Evolutionary conservation across 2,797 vertebrate genomes (phyloP).

Genomic region (Amazonetta brasiliensis): DNA sequence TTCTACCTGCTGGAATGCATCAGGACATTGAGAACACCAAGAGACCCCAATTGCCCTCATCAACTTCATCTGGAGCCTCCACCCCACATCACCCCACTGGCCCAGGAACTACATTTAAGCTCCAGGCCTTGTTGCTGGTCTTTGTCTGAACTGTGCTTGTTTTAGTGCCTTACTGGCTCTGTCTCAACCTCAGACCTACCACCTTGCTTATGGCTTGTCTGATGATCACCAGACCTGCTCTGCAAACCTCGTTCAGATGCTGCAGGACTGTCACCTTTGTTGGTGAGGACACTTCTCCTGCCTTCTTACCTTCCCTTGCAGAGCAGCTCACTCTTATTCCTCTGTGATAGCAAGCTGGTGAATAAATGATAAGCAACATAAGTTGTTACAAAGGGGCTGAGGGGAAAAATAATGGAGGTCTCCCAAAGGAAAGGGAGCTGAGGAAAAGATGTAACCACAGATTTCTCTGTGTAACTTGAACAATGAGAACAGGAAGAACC

Average conservation of each 20-base stretch:
- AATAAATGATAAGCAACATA: not conserved
- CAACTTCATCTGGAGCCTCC: not conserved
- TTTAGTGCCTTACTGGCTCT: not conserved
- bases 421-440: not conserved
- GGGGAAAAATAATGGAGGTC: not conserved
- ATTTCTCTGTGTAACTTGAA: not conserved
- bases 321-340: not conserved
- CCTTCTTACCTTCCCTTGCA: not conserved
- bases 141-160: not conserved
- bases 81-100: rapidly evolving
- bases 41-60: not conserved
- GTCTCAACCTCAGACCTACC: not conserved
- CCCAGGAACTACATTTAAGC: not conserved
- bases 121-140: not conserved
- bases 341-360: not conserved
- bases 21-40: not conserved
- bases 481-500: not conserved
- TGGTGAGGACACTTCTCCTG: not conserved
- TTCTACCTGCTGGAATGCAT: not conserved
- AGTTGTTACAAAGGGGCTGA: not conserved
- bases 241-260: not conserved
- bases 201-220: not conserved
- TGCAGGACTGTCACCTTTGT: not conserved
- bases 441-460: not conserved
- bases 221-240: not conserved